phyloP scores from a whole-genome alignment of 2,888 invertebrate genomes.

The Callyntrura sp. region DNA sequence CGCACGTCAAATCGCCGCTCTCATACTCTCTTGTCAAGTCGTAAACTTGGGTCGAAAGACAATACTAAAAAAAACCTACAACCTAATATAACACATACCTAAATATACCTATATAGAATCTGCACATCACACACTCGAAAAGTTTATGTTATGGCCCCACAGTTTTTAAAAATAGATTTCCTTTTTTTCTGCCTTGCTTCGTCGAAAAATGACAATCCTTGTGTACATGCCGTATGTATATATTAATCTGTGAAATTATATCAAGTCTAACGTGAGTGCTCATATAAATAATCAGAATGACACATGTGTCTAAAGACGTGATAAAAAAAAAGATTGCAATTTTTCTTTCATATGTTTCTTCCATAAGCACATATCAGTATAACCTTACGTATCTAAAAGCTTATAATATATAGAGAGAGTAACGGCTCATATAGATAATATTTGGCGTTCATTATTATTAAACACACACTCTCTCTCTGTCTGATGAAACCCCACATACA shows the following conservation, averaged over 20 bases:
- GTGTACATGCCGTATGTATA: too few relatives aligned
- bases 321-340: too few relatives aligned
- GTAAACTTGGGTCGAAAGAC: conserved; percentile 55
- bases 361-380: too few relatives aligned
- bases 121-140: background rate
- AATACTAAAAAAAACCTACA: conserved; percentile 36
- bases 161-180: too few relatives aligned
- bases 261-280: too few relatives aligned
- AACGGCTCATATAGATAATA: background rate
- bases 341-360: too few relatives aligned
- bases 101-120: background rate
- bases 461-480: background rate
- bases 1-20: conserved; percentile 58
- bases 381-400: background rate
- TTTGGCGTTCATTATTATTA: background rate
- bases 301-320: too few relatives aligned
- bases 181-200: too few relatives aligned
- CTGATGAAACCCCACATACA: background rate
- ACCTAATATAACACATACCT: background rate
- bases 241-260: too few relatives aligned
- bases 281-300: too few relatives aligned
- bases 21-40: conserved; percentile 58
- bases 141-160: background rate
- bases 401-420: background rate
- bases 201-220: too few relatives aligned